A percentile compares a stretch with the other conserved stretches of the same genome.
phyloP scores from a whole-genome alignment of 2,797 vertebrate species.

The Characodon lateralis region DNA sequence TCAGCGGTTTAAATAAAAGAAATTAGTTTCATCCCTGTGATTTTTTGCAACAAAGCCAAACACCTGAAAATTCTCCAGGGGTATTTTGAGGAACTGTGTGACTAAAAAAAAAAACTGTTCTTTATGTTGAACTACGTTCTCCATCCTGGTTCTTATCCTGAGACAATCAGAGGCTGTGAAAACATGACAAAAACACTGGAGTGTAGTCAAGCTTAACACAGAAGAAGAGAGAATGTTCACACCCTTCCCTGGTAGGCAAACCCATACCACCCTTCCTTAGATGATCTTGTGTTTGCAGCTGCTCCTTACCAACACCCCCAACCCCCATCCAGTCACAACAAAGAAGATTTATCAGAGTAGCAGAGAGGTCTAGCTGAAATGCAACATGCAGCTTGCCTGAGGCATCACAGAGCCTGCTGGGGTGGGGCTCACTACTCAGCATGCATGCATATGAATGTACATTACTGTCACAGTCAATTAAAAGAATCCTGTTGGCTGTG shows the following conservation, averaged over 20 bases:
- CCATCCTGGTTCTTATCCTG: too few relatives aligned
- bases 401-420: slow-evolving; percentile 23
- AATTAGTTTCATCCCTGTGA: too few relatives aligned
- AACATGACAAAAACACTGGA: neutral
- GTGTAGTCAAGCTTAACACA: neutral
- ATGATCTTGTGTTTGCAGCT: slow-evolving; percentile 66
- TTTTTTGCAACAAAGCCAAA: too few relatives aligned
- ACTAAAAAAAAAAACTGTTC: too few relatives aligned
- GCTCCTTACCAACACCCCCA: slow-evolving; percentile 31
- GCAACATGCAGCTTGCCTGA: slow-evolving; percentile 24
- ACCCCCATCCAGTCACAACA: slow-evolving; percentile 46
- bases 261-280: slow-evolving; percentile 19
- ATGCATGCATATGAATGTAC: slow-evolving; percentile 60
- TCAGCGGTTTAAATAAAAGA: too few relatives aligned
- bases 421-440: slow-evolving; percentile 9
- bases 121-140: too few relatives aligned
- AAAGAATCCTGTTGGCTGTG: slow-evolving; percentile 12
- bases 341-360: slow-evolving; percentile 58
- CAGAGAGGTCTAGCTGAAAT: slow-evolving; percentile 26
- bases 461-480: slow-evolving; percentile 59
- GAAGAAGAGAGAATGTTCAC: neutral
- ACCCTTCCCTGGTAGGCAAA: slow-evolving; percentile 2
- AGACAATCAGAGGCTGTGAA: neutral
- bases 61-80: too few relatives aligned
- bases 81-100: too few relatives aligned